Evolutionary conservation across 2,113 vertebrate genomes (phyloP), one percentile per base, ranked within the genome.

Genomic region (Melanostigma gelatinosum): DNA sequence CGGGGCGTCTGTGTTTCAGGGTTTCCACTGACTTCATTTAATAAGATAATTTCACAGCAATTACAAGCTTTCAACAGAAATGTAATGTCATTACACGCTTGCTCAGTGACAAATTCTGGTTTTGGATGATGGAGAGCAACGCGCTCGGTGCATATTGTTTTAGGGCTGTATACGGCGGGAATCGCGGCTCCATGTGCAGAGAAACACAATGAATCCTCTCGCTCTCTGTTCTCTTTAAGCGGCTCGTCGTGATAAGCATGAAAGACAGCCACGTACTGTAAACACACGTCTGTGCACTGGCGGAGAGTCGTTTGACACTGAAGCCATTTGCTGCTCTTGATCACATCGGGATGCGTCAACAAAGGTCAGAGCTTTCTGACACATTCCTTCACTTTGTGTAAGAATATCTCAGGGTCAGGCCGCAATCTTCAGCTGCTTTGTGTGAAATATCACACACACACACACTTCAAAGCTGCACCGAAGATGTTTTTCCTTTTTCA

Each of bases 21-120:
- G 54, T 87, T 90, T 84, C 84, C 87, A 79, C 61, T 75, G 82
- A 85, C 82, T 89, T 85, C 83, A 73, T 85, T 85, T 90, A 90
- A 88, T 80, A 85, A 81, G 85, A 84, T 89, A 79, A 91, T 90
- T 91, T 91, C 89, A 91, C 75, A 84, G 85, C 77, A 89, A 91
- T 92, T 90, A 89, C 61, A 63, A 86, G 76, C 86, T 66, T 80
- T 83, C 75, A 77, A 58, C 54, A 24, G 66, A 89, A 65, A 84
- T 79, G 79, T 91, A 85, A 90, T 87, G 82, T 83, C 65, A 88
- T 91, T 91, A 89, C 80, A 91, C 75, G 80, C 83, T 85, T 24
- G 81, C 86, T 64, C 74, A 4, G 74, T 73, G 85, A 86, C 76
- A 82, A 82, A 80, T 79, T 62, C 57, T 38, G 34, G 73, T 66